Percentiles rank a stretch among this genome's conserved stretches.
These are phyloP conservation scores for Papilio xuthus DNA, from an alignment of 1,140 invertebrate species.

Conservation along the genomic window DNA sequence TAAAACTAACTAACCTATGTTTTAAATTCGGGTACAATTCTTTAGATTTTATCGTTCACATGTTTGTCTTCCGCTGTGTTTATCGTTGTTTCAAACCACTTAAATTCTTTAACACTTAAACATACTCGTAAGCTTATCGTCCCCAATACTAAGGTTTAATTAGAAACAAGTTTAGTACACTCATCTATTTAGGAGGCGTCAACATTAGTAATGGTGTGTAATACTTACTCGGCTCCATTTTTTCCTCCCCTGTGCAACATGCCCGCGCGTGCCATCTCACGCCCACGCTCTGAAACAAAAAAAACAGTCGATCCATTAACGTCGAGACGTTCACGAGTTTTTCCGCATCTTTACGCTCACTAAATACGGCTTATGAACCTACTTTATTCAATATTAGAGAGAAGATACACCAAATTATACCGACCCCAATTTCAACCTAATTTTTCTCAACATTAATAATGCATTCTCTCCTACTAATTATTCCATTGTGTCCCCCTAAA, in stretches of 20 bases:
- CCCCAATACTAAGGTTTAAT: background rate
- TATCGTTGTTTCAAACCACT: background rate
- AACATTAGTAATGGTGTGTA: conserved; percentile 24
- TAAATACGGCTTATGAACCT: conserved; percentile 58
- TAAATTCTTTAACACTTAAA: background rate
- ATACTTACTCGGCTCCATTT: conserved; percentile 80
- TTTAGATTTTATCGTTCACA: background rate
- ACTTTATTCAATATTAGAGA: conserved; percentile 54
- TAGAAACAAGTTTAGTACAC: conserved; percentile 2
- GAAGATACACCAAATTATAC: conserved; percentile 52
- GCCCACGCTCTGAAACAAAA: conserved; percentile 77
- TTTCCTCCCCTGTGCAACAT: conserved; percentile 82
- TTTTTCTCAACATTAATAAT: conserved; percentile 48
- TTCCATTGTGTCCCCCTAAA: conserved; percentile 33
- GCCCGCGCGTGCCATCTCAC: conserved; percentile 82
- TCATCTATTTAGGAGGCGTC: background rate
- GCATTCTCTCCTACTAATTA: conserved; percentile 39
- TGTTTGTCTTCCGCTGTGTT: background rate
- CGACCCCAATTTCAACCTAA: conserved; percentile 41
- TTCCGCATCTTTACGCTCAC: conserved; percentile 65
- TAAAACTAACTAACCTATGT: background rate
- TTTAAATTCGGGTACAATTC: background rate
- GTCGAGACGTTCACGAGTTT: conserved; percentile 61
- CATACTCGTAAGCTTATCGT: background rate
- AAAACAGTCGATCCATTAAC: conserved; percentile 76